A percentile compares a stretch with the other conserved stretches of the same genome.
Conservation (phyloP, 2,888 invertebrate species). For the Parapristionchus giblindavisi region DNA sequence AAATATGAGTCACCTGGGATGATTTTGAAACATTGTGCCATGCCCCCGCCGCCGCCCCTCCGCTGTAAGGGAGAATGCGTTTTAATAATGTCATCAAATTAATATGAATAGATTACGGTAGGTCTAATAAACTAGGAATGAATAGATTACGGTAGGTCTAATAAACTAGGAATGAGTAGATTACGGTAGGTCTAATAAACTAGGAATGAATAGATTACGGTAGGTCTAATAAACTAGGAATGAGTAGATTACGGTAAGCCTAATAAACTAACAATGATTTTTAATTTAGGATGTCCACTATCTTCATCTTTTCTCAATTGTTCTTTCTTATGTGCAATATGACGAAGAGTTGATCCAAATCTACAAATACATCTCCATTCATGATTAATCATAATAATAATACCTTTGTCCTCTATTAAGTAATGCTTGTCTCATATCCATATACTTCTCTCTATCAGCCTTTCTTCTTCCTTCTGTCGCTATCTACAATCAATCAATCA, state of each 20-base stretch:
- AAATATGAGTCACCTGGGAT: too few species aligned
- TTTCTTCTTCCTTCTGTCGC: constrained; percentile 50
- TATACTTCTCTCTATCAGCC: constrained; percentile 62
- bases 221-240: too few species aligned
- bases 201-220: too few species aligned
- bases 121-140: neutral
- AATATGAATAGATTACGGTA: too few species aligned
- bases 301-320: constrained; percentile 51
- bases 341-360: constrained; percentile 53
- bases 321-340: constrained; percentile 53
- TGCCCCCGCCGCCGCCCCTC: too few species aligned
- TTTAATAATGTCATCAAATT: too few species aligned
- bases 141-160: too few species aligned
- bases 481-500: constrained; percentile 2
- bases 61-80: too few species aligned
- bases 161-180: too few species aligned
- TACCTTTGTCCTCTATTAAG: constrained; percentile 40
- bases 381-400: neutral
- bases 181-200: too few species aligned
- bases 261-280: constrained; percentile 53
- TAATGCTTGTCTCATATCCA: constrained; percentile 56
- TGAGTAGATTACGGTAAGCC: too few species aligned
- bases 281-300: constrained; percentile 49
- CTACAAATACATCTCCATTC: constrained; percentile 34
- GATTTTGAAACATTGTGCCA: too few species aligned